Evolutionary conservation across 2,888 invertebrate species (phyloP), one percentile per base, ranked within the genome.

Genomic region (Callyntrura sp.): DNA sequence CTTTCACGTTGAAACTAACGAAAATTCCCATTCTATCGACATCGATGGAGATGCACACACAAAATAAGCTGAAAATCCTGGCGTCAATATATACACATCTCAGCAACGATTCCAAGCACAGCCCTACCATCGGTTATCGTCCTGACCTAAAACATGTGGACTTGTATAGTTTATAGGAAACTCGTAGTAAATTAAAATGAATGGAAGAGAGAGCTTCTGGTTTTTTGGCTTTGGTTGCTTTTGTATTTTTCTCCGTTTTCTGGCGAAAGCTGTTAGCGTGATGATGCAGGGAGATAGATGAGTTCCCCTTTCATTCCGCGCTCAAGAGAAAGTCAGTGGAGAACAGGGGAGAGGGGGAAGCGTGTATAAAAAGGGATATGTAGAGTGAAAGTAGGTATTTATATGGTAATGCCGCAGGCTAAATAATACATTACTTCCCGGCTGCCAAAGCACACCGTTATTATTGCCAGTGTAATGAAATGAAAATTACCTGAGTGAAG

Each of bases 251-350:
- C 17, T 45, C 9, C 20, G 48, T 73, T 73, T 8, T 76, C 55
- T 51, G n/a, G 76, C n/a, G n/a, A n/a, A n/a, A n/a, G n/a, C n/a
- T n/a, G n/a, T n/a, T n/a, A n/a, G n/a, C n/a, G n/a, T n/a, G n/a
- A n/a, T n/a, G n/a, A n/a, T n/a, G n/a, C n/a, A 78, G 51, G 51
- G 76, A 78, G 76, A 78, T 78, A 55, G 51, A 78, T 78, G 76
- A 55, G 76, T 78, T 78, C 55, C 28, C 76, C 45, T 25, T 78
- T 78, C 28, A 78, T 55, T 48, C 25, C n/a, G n/a, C n/a, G n/a
- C 51, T 55, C 76, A 12, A n/a, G 25, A 78, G 76, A 51, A 78
- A 65, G 65, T 14, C 12, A 28, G 14, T 12, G 35, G 11, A 14
- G 62, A 17, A 17, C 6, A 62, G 62, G 6, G 62, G 25, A 25